phyloP scores from a whole-genome alignment of 2,888 invertebrate species.

The Ptilodon capucinus region DNA sequence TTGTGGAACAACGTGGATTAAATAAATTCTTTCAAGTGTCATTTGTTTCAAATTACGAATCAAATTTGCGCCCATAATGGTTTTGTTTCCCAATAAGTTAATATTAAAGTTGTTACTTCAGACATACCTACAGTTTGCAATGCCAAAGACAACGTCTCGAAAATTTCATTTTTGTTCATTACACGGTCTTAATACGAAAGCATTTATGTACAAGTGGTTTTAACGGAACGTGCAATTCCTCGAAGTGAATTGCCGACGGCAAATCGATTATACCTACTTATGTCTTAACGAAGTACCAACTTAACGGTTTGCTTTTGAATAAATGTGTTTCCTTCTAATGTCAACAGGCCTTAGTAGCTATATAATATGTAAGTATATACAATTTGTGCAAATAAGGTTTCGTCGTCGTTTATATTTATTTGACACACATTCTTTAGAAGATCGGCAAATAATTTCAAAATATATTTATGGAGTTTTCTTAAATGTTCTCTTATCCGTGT shows the following conservation, averaged over 20 bases:
- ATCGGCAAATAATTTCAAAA: too few relatives aligned
- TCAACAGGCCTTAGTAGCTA: too few relatives aligned
- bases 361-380: too few relatives aligned
- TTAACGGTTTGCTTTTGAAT: background rate
- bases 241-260: background rate
- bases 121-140: background rate
- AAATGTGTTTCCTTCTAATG: too few relatives aligned
- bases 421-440: background rate
- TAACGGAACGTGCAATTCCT: background rate
- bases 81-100: conserved; percentile 47
- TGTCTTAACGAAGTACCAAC: too few relatives aligned
- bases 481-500: background rate
- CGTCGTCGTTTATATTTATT: too few relatives aligned
- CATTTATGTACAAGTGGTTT: background rate
- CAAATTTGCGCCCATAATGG: conserved; percentile 48
- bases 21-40: conserved; percentile 62
- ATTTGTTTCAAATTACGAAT: conserved; percentile 60
- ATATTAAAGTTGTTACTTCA: conserved; percentile 28
- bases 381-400: too few relatives aligned
- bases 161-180: background rate
- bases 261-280: background rate
- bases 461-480: background rate
- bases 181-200: background rate
- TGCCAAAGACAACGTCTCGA: conserved; percentile 2
- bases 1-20: conserved; percentile 70